Percentiles rank a stretch among this genome's conserved stretches.
phyloP scores from a whole-genome alignment of 2,888 invertebrate species.

The Mystacides longicornis region DNA sequence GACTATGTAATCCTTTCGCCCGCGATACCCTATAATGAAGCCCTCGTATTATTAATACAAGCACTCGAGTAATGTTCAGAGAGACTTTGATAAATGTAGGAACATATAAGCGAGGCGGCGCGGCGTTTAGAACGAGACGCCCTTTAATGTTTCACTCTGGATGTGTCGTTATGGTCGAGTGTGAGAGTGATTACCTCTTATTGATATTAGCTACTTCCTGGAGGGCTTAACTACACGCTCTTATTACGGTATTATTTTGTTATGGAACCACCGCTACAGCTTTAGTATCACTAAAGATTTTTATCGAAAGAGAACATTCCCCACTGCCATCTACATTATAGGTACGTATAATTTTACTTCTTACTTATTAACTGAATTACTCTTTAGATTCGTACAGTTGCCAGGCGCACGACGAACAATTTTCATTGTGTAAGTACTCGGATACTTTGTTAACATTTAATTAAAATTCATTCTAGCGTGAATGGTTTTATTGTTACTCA shows the following conservation, averaged over 20 bases:
- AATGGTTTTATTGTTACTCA: conserved; percentile 22
- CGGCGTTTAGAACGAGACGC: too few species aligned
- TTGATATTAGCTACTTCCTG: not conserved
- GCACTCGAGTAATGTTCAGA: too few species aligned
- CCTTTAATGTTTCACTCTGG: not conserved
- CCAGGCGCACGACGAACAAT: conserved; percentile 13
- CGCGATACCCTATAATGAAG: too few species aligned
- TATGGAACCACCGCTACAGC: not conserved
- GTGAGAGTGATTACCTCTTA: conserved; percentile 1
- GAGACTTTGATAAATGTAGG: too few species aligned
- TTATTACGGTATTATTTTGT: not conserved
- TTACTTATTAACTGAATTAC: conserved; percentile 10
- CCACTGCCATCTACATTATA: too few species aligned
- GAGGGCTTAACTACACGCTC: not conserved
- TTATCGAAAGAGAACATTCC: not conserved
- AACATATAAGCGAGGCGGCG: too few species aligned
- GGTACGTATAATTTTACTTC: conserved; percentile 1
- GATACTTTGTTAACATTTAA: conserved; percentile 16
- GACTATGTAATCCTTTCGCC: too few species aligned
- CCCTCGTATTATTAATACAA: too few species aligned
- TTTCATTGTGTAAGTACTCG: conserved; percentile 20
- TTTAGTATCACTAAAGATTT: conserved; percentile 5
- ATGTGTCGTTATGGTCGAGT: not conserved
- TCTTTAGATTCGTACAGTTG: conserved; percentile 6
- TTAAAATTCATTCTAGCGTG: conserved; percentile 22